Percentiles rank a stretch among this genome's conserved stretches.
phyloP scores from a whole-genome alignment of 2,797 vertebrate genomes.

The Pterois miles region DNA sequence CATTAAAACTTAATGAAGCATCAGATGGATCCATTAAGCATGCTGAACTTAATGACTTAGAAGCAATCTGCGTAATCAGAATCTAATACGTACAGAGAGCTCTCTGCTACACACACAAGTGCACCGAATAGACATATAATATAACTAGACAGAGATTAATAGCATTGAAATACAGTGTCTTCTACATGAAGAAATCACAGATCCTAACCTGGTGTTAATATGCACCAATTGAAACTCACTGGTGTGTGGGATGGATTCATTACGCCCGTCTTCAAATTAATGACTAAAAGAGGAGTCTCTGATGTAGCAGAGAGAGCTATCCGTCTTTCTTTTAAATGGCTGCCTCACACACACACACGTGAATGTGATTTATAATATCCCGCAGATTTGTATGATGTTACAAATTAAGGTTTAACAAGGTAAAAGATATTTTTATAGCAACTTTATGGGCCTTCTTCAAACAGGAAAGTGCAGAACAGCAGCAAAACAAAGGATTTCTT shows the following conservation, averaged over 20 bases:
- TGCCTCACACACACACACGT: not conserved
- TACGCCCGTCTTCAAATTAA: constrained; percentile 44
- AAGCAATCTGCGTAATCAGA: constrained; percentile 42
- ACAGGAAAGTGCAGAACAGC: not conserved
- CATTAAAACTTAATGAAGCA: constrained; percentile 61
- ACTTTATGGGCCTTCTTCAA: not conserved
- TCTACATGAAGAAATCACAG: constrained; percentile 29
- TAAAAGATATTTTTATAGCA: not conserved
- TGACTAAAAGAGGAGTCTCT: constrained; percentile 20
- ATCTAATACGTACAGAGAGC: constrained; percentile 27
- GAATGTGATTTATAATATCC: not conserved
- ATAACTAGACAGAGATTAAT: constrained; percentile 56
- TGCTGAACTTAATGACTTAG: constrained; percentile 36
- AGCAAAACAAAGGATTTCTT: not conserved
- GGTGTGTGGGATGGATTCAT: constrained; percentile 65
- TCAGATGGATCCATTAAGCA: constrained; percentile 51
- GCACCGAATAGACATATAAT: constrained; percentile 15
- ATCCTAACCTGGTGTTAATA: constrained; percentile 24
- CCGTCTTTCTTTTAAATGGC: constrained; percentile 24
- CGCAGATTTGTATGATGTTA: not conserved
- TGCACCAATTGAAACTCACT: constrained; percentile 34
- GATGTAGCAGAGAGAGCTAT: not conserved
- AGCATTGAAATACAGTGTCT: constrained; percentile 30
- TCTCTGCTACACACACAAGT: constrained; percentile 11
- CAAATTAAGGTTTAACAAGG: not conserved